Evolutionary conservation across 2,113 vertebrate genomes (phyloP).

Genomic region (Centropus bengalensis): DNA sequence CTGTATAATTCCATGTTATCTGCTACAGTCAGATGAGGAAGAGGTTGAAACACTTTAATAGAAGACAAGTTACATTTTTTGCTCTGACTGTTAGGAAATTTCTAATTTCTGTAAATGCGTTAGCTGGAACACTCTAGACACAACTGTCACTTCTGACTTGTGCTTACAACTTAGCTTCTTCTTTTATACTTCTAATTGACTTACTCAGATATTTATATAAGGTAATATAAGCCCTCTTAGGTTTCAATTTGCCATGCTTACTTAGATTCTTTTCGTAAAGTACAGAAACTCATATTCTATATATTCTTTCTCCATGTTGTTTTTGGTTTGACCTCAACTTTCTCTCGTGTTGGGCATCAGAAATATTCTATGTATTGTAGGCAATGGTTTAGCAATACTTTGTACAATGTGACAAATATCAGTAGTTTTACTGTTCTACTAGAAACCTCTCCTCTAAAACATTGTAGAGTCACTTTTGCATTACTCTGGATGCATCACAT

Average conservation of each 20-base stretch:
- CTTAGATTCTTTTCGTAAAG: neutral
- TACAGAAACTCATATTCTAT: neutral
- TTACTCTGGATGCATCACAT: neutral
- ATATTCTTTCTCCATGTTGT: neutral
- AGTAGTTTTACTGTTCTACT: neutral
- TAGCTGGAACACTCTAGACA: neutral
- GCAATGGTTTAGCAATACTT: neutral
- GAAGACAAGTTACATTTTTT: neutral
- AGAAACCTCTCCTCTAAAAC: neutral
- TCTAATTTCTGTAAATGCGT: neutral
- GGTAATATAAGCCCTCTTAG: neutral
- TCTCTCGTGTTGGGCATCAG: neutral
- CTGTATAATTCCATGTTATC: neutral
- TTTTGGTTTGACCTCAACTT: neutral
- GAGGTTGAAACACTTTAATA: neutral
- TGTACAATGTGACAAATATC: neutral
- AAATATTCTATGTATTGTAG: neutral
- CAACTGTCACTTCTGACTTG: neutral
- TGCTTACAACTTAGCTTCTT: neutral
- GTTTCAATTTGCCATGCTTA: neutral
- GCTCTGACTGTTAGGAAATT: neutral
- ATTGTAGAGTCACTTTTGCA: neutral
- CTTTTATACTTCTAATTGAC: neutral
- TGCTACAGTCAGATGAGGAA: neutral
- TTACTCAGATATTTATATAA: neutral